phyloP scores from a whole-genome alignment of 2,888 invertebrate genomes.

The Lacanobia oleracea region DNA sequence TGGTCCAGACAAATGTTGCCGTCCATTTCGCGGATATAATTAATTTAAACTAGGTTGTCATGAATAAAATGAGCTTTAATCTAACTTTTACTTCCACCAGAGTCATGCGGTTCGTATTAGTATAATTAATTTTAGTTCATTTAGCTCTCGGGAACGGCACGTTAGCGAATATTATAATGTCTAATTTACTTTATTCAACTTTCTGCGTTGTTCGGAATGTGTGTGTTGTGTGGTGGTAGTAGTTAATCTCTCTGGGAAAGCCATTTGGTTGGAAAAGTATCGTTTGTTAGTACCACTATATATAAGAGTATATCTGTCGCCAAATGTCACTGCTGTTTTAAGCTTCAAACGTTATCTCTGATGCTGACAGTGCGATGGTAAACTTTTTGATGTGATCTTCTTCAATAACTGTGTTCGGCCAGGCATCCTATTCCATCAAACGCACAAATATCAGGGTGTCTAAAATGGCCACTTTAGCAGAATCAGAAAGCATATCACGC shows the following conservation, averaged over 20 bases:
- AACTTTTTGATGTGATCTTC: no score
- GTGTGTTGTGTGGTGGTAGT: background rate
- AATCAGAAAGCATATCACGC: no score
- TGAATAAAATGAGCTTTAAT: constrained; percentile 46
- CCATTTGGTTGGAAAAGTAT: background rate
- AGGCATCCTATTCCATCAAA: no score
- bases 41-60: constrained; percentile 45
- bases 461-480: no score
- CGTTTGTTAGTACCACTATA: background rate
- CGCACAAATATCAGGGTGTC: no score
- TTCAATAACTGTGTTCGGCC: no score
- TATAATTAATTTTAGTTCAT: constrained; percentile 59
- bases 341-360: background rate
- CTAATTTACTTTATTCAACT: constrained; percentile 35
- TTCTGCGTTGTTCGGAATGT: constrained; percentile 19
- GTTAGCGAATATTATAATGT: constrained; percentile 40
- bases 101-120: constrained; percentile 43
- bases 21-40: constrained; percentile 38
- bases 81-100: constrained; percentile 47
- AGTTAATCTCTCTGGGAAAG: background rate
- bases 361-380: no score
- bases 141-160: constrained; percentile 33
- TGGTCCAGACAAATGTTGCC: constrained; percentile 1
- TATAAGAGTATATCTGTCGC: background rate
- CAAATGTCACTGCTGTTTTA: background rate